Percentiles rank a stretch among this genome's conserved stretches.
These are phyloP conservation scores for Lophotis ruficrista DNA, from an alignment of 2,113 vertebrate genomes.

Conservation along the genomic window DNA sequence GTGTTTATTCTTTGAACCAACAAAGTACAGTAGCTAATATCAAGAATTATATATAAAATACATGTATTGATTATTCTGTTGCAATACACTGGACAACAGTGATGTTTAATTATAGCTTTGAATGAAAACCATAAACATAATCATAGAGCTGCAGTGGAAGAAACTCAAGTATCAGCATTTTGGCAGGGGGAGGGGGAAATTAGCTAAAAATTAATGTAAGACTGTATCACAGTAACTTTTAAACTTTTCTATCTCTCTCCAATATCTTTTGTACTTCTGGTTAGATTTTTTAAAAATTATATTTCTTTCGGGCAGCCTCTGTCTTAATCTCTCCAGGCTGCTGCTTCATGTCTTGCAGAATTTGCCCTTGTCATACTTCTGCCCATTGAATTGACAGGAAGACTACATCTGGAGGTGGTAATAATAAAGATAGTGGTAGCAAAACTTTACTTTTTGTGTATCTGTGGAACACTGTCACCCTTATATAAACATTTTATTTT, in stretches of 20 bases:
- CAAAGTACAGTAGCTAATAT: neutral
- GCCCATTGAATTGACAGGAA: neutral
- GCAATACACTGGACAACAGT: neutral
- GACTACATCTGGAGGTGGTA: neutral
- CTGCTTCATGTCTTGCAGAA: neutral
- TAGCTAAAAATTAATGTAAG: neutral
- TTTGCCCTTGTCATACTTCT: neutral
- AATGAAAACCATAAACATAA: neutral
- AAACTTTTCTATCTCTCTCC: neutral
- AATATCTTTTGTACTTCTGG: neutral
- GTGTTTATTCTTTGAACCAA: neutral
- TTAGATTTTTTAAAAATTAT: neutral
- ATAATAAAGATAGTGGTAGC: neutral
- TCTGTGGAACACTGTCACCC: neutral
- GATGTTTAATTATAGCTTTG: neutral
- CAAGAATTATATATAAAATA: neutral
- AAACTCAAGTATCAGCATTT: neutral
- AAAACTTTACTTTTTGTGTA: neutral
- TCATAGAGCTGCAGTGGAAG: neutral
- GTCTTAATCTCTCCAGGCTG: neutral
- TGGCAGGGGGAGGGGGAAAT: neutral
- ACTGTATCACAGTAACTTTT: neutral
- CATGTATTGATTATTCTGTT: neutral
- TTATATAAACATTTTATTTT: conserved; percentile 9
- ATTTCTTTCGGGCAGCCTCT: neutral